Conservation (phyloP, 2,888 invertebrate genomes). For the Drosophila dives region DNA sequence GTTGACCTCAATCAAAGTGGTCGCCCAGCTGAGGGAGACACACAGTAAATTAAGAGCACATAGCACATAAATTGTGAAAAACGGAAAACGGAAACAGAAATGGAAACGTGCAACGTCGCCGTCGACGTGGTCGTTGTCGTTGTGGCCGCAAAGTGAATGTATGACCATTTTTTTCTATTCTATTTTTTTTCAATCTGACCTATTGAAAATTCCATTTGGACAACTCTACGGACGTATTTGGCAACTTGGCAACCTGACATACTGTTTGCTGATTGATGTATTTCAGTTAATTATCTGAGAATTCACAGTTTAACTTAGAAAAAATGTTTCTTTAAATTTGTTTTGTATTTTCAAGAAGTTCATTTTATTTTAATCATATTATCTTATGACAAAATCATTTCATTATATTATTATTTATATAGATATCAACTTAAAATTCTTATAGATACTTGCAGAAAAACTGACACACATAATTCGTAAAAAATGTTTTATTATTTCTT, state of each 20-base stretch:
- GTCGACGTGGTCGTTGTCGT: constrained; percentile 29
- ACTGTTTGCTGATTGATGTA: background rate
- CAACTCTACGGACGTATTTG: constrained; percentile 43
- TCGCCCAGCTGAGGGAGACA: constrained; percentile 10
- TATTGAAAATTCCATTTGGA: constrained; percentile 15
- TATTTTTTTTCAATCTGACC: constrained; percentile 1
- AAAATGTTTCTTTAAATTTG: background rate
- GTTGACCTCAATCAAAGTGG: constrained; percentile 63
- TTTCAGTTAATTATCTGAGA: background rate
- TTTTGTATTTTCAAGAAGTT: background rate
- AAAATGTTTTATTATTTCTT: background rate
- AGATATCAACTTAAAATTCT: background rate
- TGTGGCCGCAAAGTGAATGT: constrained; percentile 43
- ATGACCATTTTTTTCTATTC: constrained; percentile 28
- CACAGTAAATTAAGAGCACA: constrained; percentile 44
- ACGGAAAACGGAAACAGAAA: constrained; percentile 65
- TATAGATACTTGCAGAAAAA: background rate
- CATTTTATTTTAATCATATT: background rate
- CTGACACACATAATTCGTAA: background rate
- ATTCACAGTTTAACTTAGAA: background rate
- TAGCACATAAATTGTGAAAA: constrained; percentile 53
- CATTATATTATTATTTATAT: background rate
- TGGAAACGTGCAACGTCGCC: constrained; percentile 70
- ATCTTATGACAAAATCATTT: background rate
- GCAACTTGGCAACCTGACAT: constrained; percentile 34